Base-by-base conservation (phyloP, 2,113 vertebrate genomes). In the Emydocephalus ijimae region DNA sequence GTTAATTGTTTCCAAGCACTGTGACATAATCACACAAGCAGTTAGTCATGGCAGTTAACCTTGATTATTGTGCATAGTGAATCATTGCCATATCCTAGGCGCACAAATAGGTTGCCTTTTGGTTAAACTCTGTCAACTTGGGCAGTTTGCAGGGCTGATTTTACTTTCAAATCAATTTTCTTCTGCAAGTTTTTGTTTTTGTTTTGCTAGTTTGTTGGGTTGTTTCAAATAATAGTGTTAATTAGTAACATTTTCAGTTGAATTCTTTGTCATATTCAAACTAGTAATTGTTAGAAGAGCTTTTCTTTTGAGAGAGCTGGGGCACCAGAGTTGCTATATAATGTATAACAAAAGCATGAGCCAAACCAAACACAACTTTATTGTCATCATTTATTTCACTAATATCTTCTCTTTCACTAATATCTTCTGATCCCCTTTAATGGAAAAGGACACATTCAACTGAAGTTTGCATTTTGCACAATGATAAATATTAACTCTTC, bases 11-110 rank as follows among this genome's bases (percentile, higher is more conserved):
- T 64, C 91, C 50, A 81, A 52, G 64, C 34, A 9, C 39, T 11
- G 24, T 89, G 87, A 45, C 34, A 85, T 89, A 89, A 92, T 89
- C 39, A 85, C 69, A 92, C 39, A 57, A 57, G 91, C 91, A 29
- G 39, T 89, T 81, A 57, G 87, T 89, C 64, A 81, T 89, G 64
- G 87, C 18, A 57, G 64, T 89, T 89, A 48, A 89, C 57, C 64
- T 89, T 45, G 18, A 34, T 92, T 85, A 85, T 59, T 29, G 26
- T 14, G 26, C 88, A 50, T 85, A 89, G 43, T 85, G 88, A 59
- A 85, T 43, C 43, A 48, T 50, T 50, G 89, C 39, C 52, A 48
- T 48, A 81, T 45, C 87, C 39, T 18, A 8, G 26, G 20, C 61
- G 45, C 87, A 59, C 64, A 24, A 20, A 57, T 23, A 26, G 69